A percentile compares a stretch with the other conserved stretches of the same genome.
phyloP scores from a whole-genome alignment of 2,113 vertebrate genomes.

The Lagenorhynchus albirostris region DNA sequence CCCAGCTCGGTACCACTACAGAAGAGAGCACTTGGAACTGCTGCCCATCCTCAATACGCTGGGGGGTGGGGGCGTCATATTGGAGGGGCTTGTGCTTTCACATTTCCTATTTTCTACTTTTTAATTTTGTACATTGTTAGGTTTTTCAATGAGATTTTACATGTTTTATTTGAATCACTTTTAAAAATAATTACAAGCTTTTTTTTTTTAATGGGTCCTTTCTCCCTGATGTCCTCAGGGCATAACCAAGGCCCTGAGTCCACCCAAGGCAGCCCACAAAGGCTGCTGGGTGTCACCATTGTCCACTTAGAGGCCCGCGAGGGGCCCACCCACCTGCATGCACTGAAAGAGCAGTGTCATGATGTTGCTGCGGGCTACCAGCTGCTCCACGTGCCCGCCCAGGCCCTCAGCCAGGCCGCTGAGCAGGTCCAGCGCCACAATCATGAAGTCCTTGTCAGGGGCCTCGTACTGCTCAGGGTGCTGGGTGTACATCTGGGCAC shows the following conservation, averaged over 20 bases:
- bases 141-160: background rate
- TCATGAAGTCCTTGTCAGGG: slow-evolving; percentile 98
- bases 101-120: background rate
- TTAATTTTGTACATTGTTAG: background rate
- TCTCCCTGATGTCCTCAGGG: background rate
- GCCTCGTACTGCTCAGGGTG: slow-evolving; percentile 97
- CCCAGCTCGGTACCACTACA: background rate
- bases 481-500: slow-evolving; percentile 93
- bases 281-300: background rate
- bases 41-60: background rate
- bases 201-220: background rate
- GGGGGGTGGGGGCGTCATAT: rapidly evolving
- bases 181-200: background rate
- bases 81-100: background rate
- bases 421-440: slow-evolving; percentile 94
- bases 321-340: slow-evolving; percentile 88
- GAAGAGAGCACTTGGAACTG: background rate
- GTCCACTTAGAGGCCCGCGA: background rate
- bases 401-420: slow-evolving; percentile 95
- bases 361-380: slow-evolving; percentile 95
- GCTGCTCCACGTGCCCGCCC: slow-evolving; percentile 91
- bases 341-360: slow-evolving; percentile 97
- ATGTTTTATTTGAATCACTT: background rate
- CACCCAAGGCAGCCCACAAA: background rate
- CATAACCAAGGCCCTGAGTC: background rate